Base-by-base conservation (phyloP, 2,113 vertebrate genomes). In the Macquaria australasica region DNA sequence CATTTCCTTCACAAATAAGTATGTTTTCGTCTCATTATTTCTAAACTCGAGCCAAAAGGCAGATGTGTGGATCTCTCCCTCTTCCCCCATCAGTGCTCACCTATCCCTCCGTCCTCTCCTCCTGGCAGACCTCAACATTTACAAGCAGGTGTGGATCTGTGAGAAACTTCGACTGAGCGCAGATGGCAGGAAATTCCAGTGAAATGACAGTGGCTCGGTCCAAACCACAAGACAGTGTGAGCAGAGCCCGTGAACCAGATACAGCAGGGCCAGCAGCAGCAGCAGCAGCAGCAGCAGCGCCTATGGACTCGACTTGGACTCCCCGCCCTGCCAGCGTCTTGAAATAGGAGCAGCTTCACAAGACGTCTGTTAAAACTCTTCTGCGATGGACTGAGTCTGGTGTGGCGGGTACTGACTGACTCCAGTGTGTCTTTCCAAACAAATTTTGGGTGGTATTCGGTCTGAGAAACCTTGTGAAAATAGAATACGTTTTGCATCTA, bases 161-260 rank as follows among this genome's bases (percentile, higher is more conserved):
- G 90, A 92, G 92, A 94, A 93, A 89, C 76, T 85, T 77, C 62
- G 73, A 79, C 91, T 78, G 81, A 86, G 86, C 68, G 37, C 93
- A 91, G 85, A 94, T 93, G 90, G 88, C 92, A 93, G 94, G 93
- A 94, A 93, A 94, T 94, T 85, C 93, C 93, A 91, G 76, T 63
- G 73, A 93, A 94, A 95, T 93, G 87, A 94, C 92, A 94, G 91
- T 67, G 84, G 74, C 78, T 90, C 53, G 11, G 70, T 92, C 91
- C 89, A 93, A 95, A 94, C 93, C 93, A 84, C 92, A 86, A 88
- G 87, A 92, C 87, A 86, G 82, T 82, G 87, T 73, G 79, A 93
- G 83, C 82, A 59, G 62, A 84, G 73, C 73, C 77, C 56, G 50
- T 81, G 88, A 80, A 91, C 43, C 82, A 86, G 88, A 89, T 79